phyloP scores from a whole-genome alignment of 2,797 vertebrate species.

The Anas capensis region DNA sequence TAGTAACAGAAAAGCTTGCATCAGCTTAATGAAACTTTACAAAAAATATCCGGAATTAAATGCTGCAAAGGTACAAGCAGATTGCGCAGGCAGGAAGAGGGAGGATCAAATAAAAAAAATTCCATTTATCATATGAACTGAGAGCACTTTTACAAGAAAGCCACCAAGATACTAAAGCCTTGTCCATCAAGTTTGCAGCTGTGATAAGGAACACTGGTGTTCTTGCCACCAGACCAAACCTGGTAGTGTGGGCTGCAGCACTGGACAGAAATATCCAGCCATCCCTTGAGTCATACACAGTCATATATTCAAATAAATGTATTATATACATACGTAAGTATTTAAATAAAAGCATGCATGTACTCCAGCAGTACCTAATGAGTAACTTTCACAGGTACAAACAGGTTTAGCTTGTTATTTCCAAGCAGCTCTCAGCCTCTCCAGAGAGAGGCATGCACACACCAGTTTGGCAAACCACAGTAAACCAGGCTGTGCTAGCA shows the following conservation, averaged over 20 bases:
- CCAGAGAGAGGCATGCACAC: neutral
- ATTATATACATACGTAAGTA: neutral
- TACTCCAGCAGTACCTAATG: neutral
- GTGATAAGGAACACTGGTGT: neutral
- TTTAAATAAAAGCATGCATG: neutral
- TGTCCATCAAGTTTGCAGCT: neutral
- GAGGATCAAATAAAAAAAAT: neutral
- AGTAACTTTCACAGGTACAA: neutral
- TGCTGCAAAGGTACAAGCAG: neutral
- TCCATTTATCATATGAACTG: neutral
- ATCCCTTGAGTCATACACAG: neutral
- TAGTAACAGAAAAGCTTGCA: neutral
- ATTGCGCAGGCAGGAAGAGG: neutral
- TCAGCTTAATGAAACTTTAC: neutral
- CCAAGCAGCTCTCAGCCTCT: neutral
- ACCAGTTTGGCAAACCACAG: neutral
- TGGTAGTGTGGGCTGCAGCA: neutral
- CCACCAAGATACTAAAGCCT: neutral
- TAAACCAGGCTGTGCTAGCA: neutral
- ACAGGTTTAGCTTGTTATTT: neutral
- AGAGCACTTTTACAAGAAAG: neutral
- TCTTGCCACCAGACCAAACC: neutral
- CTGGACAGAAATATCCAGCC: neutral
- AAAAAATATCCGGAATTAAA: neutral
- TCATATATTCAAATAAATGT: neutral